These are phyloP conservation scores for Crepidodera aurea DNA, from an alignment of 2,888 invertebrate species.

Conservation along the genomic window DNA sequence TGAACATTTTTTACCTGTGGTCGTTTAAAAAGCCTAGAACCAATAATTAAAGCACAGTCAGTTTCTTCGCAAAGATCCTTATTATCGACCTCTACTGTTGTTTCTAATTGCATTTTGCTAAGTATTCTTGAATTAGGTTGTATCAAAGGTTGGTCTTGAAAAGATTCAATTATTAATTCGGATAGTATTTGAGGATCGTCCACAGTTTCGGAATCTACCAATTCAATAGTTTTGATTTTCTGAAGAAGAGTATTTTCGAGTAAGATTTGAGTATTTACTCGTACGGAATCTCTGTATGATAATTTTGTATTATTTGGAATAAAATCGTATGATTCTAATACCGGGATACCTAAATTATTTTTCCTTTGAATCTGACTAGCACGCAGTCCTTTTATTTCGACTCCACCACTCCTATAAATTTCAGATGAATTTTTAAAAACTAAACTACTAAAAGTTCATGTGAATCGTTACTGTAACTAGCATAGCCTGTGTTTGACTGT, in stretches of 20 bases:
- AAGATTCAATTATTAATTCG: conserved; percentile 65
- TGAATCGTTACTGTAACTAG: too few species aligned
- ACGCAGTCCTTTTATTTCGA: conserved; percentile 79
- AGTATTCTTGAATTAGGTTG: conserved; percentile 72
- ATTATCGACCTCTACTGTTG: conserved; percentile 68
- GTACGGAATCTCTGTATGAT: conserved; percentile 58
- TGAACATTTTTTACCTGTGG: conserved; percentile 47
- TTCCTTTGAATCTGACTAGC: conserved; percentile 78
- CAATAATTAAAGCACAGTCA: conserved; percentile 49
- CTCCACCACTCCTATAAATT: conserved; percentile 72
- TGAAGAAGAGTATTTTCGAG: conserved; percentile 71
- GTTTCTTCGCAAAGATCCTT: conserved; percentile 63
- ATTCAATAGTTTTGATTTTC: conserved; percentile 63
- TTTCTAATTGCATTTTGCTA: conserved; percentile 57
- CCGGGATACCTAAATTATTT: conserved; percentile 73
- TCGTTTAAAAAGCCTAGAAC: conserved; percentile 61
- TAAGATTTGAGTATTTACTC: conserved; percentile 73
- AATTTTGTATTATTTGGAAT: conserved; percentile 65
- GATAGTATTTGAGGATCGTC: conserved; percentile 56
- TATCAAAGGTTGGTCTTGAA: conserved; percentile 74
- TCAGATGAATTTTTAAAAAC: too few species aligned
- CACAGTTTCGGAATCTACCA: conserved; percentile 35
- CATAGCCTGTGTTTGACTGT: too few species aligned
- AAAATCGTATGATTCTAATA: conserved; percentile 79
- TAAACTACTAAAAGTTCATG: too few species aligned